These are phyloP conservation scores for Calyptomena viridis DNA, from an alignment of 2,113 vertebrate species.

Conservation along the genomic window DNA sequence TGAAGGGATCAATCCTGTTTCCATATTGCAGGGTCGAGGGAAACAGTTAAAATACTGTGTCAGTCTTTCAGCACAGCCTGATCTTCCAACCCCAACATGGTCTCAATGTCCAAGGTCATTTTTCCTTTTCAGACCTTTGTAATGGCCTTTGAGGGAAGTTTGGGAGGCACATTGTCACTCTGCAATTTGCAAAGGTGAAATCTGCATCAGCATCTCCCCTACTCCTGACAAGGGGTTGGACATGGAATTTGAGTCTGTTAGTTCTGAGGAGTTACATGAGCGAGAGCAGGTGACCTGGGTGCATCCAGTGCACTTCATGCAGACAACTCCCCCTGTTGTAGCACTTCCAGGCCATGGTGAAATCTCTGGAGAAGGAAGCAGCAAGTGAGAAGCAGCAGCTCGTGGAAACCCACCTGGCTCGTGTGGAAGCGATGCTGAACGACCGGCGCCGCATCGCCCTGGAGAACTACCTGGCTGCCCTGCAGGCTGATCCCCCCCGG, in stretches of 20 bases:
- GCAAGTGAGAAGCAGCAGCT: constrained; percentile 98
- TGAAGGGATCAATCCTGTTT: neutral
- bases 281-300: neutral
- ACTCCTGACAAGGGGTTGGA: neutral
- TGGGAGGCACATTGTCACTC: neutral
- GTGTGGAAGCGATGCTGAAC: constrained; percentile 95
- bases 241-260: neutral
- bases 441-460: constrained; percentile 91
- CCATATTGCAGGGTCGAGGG: neutral
- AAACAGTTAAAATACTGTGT: neutral
- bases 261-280: neutral
- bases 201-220: neutral
- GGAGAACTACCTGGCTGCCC: constrained; percentile 93
- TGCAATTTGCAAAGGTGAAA: neutral
- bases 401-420: constrained; percentile 94
- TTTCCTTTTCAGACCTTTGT: neutral
- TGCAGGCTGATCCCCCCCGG: constrained; percentile 90
- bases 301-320: neutral
- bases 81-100: neutral
- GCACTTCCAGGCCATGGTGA: constrained; percentile 96
- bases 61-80: neutral
- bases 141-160: neutral
- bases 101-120: neutral
- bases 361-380: constrained; percentile 95
- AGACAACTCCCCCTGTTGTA: neutral